Evolutionary conservation across 2,113 vertebrate genomes (phyloP).

Genomic region (Conger conger): DNA sequence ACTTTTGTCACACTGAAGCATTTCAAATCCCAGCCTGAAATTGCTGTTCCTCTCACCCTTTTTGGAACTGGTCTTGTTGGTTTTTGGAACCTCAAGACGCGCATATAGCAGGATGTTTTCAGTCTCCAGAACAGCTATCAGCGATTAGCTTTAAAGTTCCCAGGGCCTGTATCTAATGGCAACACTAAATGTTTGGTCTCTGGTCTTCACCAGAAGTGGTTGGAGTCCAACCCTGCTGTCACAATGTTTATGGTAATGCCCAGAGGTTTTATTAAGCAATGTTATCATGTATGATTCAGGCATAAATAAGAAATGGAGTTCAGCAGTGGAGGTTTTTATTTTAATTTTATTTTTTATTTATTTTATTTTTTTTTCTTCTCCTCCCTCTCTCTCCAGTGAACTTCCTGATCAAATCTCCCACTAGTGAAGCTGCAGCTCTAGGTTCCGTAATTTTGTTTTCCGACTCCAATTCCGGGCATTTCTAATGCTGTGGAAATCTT

Average conservation of each 20-base stretch:
- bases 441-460: neutral
- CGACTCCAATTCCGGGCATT: neutral
- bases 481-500: neutral
- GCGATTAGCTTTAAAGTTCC: neutral
- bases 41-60: neutral
- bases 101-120: neutral
- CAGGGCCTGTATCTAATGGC: neutral
- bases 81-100: neutral
- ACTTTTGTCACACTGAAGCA: neutral
- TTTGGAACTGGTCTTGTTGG: neutral
- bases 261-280: neutral
- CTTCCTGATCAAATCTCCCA: neutral
- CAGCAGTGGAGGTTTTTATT: neutral
- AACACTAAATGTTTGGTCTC: slow-evolving; percentile 9
- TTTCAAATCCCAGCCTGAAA: neutral
- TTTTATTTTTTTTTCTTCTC: too few species aligned
- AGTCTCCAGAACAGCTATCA: neutral
- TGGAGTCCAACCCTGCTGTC: neutral
- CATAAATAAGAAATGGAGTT: neutral
- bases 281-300: neutral
- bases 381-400: neutral
- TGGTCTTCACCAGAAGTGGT: neutral
- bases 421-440: neutral
- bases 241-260: neutral
- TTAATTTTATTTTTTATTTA: too few species aligned